phyloP scores from a whole-genome alignment of 2,113 vertebrate genomes.

The Indicator maculatus region DNA sequence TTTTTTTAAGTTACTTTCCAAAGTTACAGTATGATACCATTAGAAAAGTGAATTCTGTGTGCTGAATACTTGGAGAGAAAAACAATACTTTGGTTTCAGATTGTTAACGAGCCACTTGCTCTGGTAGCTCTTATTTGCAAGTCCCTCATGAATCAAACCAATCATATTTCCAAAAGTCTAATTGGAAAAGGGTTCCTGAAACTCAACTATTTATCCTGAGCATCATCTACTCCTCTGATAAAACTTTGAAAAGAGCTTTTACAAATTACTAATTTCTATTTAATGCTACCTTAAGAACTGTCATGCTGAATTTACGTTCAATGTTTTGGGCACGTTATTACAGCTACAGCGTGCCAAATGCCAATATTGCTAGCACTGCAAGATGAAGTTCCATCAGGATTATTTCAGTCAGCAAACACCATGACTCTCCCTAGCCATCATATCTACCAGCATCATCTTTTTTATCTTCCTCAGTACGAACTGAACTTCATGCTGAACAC shows the following conservation, averaged over 20 bases:
- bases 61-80: neutral
- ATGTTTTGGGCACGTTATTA: neutral
- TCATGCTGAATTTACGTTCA: neutral
- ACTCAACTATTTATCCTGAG: neutral
- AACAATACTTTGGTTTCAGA: neutral
- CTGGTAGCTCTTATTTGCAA: neutral
- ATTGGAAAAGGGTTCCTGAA: neutral
- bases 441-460: neutral
- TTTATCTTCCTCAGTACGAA: neutral
- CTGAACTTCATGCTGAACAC: neutral
- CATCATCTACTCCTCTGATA: neutral
- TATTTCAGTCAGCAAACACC: neutral
- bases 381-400: neutral
- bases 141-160: neutral
- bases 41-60: neutral
- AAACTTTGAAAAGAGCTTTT: neutral
- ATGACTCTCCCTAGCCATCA: neutral
- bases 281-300: neutral
- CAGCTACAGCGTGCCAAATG: neutral
- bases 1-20: neutral
- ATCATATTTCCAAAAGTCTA: neutral
- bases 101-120: neutral
- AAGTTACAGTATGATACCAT: neutral
- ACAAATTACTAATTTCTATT: conserved; percentile 5
- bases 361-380: neutral